phyloP scores from a whole-genome alignment of 2,888 invertebrate species.

The Taenaris catops region DNA sequence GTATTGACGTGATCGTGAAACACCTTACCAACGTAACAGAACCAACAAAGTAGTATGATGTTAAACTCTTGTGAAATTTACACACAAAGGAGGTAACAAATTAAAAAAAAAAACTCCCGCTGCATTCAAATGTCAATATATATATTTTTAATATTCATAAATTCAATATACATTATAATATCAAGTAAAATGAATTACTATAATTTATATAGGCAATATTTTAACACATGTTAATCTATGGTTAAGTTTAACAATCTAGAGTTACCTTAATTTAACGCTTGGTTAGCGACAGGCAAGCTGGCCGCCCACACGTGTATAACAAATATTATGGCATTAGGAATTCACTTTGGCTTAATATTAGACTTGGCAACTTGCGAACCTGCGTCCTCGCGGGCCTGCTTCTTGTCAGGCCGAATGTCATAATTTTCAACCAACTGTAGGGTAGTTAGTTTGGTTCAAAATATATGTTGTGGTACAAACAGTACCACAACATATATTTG shows the following conservation, averaged over 20 bases:
- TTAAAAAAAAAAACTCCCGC: constrained; percentile 22
- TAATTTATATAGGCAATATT: constrained; percentile 80
- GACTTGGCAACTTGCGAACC: constrained; percentile 1
- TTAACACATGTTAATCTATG: constrained; percentile 79
- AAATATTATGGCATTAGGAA: constrained; percentile 72
- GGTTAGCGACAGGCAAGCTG: constrained; percentile 19
- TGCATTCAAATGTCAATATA: constrained; percentile 76
- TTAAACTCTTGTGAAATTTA: too few relatives aligned
- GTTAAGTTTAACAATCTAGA: constrained; percentile 77
- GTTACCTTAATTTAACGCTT: constrained; percentile 64
- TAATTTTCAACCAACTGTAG: too few relatives aligned
- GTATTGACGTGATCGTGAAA: too few relatives aligned
- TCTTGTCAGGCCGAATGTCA: too few relatives aligned
- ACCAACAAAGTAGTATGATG: too few relatives aligned
- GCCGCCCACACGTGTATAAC: constrained; percentile 43
- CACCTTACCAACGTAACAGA: too few relatives aligned
- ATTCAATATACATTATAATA: constrained; percentile 80
- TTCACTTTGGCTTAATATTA: constrained; percentile 55
- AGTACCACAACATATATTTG: too few relatives aligned
- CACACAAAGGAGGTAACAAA: too few relatives aligned
- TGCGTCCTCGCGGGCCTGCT: not conserved
- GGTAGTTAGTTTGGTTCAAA: too few relatives aligned
- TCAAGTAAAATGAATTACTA: constrained; percentile 79
- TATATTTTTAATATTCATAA: constrained; percentile 79
- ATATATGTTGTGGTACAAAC: too few relatives aligned